Evolutionary conservation across 2,888 invertebrate species (phyloP).

Genomic region (Thalpophila matura): DNA sequence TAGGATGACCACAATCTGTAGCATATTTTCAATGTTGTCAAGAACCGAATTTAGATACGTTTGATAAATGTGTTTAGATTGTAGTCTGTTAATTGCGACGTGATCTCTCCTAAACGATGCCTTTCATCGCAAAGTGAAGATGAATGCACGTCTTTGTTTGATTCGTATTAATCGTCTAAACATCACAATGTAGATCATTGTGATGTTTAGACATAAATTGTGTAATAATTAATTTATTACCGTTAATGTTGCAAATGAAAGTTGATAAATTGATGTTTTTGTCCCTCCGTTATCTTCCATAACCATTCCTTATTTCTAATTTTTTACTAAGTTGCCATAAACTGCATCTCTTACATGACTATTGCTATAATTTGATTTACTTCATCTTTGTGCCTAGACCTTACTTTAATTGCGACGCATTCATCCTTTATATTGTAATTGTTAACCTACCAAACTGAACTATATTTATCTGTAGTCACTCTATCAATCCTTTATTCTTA

Average conservation of each 20-base stretch:
- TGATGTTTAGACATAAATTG: too few species aligned
- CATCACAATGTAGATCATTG: too few species aligned
- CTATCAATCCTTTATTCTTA: not conserved
- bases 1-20: too few species aligned
- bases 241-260: not conserved
- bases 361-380: not conserved
- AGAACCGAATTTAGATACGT: constrained; percentile 17
- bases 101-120: constrained; percentile 17
- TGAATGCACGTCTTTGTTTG: constrained; percentile 27
- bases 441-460: not conserved
- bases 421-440: not conserved
- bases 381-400: not conserved
- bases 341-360: too few species aligned
- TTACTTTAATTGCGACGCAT: not conserved
- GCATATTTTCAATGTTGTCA: too few species aligned
- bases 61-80: constrained; percentile 24
- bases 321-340: not conserved
- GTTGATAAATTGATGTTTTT: not conserved
- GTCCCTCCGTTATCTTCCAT: not conserved
- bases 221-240: not conserved
- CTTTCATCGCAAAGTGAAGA: constrained; percentile 24
- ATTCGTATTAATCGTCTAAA: not conserved
- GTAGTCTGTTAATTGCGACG: constrained; percentile 1
- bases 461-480: not conserved
- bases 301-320: not conserved